Base-by-base conservation (phyloP, 2,888 invertebrate genomes). In the Aspidiotus destructor region DNA sequence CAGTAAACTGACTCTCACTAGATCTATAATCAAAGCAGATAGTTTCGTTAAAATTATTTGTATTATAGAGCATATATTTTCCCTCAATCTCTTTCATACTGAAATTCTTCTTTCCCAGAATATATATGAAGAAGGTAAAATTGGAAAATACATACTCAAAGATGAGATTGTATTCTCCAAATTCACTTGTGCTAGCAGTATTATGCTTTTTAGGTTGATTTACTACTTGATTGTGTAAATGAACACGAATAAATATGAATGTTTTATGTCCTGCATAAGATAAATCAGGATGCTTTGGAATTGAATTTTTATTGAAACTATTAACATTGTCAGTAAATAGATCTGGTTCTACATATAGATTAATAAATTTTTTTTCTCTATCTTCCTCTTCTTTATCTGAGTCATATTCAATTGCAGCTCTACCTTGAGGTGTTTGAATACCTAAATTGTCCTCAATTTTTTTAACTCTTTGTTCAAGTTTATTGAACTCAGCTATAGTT, bases 381-480 rank as follows among this genome's bases (percentile, higher is more conserved):
- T 57, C 57, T 57, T 57, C 17, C 11, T 57, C 17, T 16, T 57
- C 17, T 17, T 57, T 57, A 16, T 16, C 16, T 16, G 17, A 57
- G 57, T 57, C 57, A 57, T 3, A 15, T 11, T 57, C 15, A 57
- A n/a, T 16, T 11, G 16, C 17, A 57, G 57, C n/a, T n/a, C 16
- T 57, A 57, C 57, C 17, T 57, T 57, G 57, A 16, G 17, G 2
- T 57, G 15, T 11, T 52, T 52, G 5, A 52, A 28, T 28, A 55
- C 55, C 55, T 55, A 55, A 55, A 60, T 60, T 60, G 41, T 28
- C 60, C 60, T 60, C 41, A 15, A 60, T 60, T 60, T 60, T 41
- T 40, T 60, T 60, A 41, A 60, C 60, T 60, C 60, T 55, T 55
- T 41, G 60, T 60, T 60, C 41, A 60, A 60, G 41, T 60, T 60